phyloP scores from a whole-genome alignment of 2,888 invertebrate species.

The Morpho deidamia region DNA sequence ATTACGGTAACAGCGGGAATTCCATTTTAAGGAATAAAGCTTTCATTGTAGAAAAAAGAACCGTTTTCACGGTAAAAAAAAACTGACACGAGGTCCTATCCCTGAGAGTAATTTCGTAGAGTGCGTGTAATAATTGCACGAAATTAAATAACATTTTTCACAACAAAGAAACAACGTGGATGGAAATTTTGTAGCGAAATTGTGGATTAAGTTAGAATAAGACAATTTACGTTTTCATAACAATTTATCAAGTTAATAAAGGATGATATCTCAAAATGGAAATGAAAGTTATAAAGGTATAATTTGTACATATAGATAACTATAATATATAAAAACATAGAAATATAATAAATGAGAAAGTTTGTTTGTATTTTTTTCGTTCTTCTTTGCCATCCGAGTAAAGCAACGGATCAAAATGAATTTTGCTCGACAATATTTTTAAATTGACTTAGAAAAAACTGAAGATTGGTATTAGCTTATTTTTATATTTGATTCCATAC shows the following conservation, averaged over 20 bases:
- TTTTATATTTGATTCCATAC: too few species aligned
- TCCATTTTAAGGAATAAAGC: slow-evolving; percentile 60
- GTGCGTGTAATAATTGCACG: slow-evolving; percentile 73
- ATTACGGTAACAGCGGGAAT: slow-evolving; percentile 59
- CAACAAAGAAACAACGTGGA: slow-evolving; percentile 65
- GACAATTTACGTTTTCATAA: slow-evolving; percentile 55
- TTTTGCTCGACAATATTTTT: too few species aligned
- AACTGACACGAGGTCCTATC: slow-evolving; percentile 63
- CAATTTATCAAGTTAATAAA: slow-evolving; percentile 57
- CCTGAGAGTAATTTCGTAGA: slow-evolving; percentile 75
- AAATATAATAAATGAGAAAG: too few species aligned
- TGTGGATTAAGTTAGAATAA: slow-evolving; percentile 52
- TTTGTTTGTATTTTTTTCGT: too few species aligned
- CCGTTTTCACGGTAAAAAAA: slow-evolving; percentile 52
- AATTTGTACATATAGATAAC: too few species aligned
- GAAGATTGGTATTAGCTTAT: too few species aligned
- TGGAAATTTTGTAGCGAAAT: slow-evolving; percentile 56
- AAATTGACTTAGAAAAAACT: too few species aligned
- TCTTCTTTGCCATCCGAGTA: too few species aligned
- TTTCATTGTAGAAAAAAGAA: slow-evolving; percentile 56
- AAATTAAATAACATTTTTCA: slow-evolving; percentile 76
- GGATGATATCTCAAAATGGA: slow-evolving; percentile 36
- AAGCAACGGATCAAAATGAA: too few species aligned
- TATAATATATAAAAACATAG: too few species aligned
- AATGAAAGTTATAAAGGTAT: too few species aligned